Conservation (phyloP, 2,113 vertebrate genomes). For the Hippocampus abdominalis region DNA sequence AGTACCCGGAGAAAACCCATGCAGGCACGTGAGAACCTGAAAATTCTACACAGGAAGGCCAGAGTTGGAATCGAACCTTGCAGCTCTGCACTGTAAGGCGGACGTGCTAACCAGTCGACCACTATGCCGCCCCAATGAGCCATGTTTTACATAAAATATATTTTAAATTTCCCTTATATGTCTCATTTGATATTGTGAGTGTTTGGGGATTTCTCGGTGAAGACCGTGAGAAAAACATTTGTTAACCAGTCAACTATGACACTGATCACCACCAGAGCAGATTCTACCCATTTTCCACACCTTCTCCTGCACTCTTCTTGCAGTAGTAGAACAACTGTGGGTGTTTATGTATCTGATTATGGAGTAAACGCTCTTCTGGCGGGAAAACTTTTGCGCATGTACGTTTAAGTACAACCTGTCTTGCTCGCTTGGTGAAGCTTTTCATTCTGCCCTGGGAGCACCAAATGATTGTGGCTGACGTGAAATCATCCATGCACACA, state of each 20-base stretch:
- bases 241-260: constrained; percentile 71
- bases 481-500: constrained; percentile 12
- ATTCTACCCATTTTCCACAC: constrained; percentile 49
- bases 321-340: constrained; percentile 21
- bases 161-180: background rate
- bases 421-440: constrained; percentile 18
- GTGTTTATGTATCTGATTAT: constrained; percentile 54
- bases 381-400: constrained; percentile 11
- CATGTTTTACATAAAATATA: background rate
- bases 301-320: constrained; percentile 52
- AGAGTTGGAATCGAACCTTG: too few species aligned
- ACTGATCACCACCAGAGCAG: constrained; percentile 54
- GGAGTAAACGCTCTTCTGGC: constrained; percentile 26
- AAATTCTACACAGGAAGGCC: too few species aligned
- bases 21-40: too few species aligned
- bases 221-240: constrained; percentile 63
- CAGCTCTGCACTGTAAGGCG: too few species aligned
- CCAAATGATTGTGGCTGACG: constrained; percentile 39
- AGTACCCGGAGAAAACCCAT: too few species aligned
- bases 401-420: constrained; percentile 16
- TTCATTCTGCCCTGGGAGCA: constrained; percentile 27
- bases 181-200: background rate
- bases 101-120: too few species aligned
- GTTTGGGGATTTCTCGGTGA: constrained; percentile 2
- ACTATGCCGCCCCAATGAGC: too few species aligned